These are phyloP conservation scores for Ectobius pallidus DNA, from an alignment of 2,888 invertebrate species.

Conservation along the genomic window DNA sequence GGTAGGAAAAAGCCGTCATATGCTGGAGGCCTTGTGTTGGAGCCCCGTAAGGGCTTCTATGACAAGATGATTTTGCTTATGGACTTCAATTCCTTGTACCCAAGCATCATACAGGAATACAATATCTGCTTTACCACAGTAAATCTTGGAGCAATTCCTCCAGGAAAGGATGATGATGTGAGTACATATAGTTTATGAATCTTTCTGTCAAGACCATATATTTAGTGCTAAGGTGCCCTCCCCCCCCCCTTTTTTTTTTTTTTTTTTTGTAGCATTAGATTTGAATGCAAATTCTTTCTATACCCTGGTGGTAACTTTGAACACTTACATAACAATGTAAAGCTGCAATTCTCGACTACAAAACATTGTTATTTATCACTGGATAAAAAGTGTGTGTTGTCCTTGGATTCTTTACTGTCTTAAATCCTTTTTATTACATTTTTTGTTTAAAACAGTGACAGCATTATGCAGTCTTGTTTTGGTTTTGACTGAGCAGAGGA, in stretches of 20 bases:
- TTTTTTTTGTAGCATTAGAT: too few relatives aligned
- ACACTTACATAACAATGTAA: too few relatives aligned
- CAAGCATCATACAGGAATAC: conserved; percentile 99
- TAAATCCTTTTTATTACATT: too few relatives aligned
- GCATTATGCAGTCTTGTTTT: too few relatives aligned
- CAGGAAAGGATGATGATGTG: conserved; percentile 1
- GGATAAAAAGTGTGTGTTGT: too few relatives aligned
- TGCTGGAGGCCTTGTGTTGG: conserved; percentile 91
- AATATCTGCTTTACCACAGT: conserved; percentile 98
- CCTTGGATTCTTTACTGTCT: too few relatives aligned
- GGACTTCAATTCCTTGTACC: conserved; percentile 99
- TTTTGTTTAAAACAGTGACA: too few relatives aligned
- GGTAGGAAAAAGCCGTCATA: conserved; percentile 82
- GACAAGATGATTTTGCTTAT: conserved; percentile 93
- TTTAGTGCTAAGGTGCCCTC: neutral
- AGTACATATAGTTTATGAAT: neutral
- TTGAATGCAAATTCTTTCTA: too few relatives aligned
- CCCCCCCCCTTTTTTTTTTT: neutral
- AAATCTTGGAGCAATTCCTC: conserved; percentile 31
- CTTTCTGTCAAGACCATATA: neutral
- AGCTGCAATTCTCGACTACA: too few relatives aligned
- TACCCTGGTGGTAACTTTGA: too few relatives aligned
- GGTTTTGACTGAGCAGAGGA: too few relatives aligned
- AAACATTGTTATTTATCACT: too few relatives aligned
- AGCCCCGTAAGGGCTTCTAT: conserved; percentile 97